Evolutionary conservation across 2,888 invertebrate species (phyloP).

Genomic region (Epistrophella euchroma): DNA sequence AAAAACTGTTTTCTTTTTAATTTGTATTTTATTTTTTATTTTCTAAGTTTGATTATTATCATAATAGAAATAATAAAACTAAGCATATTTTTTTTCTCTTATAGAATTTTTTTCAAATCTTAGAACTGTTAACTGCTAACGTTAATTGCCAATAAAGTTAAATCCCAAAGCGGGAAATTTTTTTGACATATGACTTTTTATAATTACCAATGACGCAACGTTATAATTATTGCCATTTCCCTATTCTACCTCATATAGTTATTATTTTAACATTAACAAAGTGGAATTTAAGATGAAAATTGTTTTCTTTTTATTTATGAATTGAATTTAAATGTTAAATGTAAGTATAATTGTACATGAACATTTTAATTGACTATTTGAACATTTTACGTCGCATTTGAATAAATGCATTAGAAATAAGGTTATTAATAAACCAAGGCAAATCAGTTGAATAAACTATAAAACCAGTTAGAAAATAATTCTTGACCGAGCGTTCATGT

Average conservation of each 20-base stretch:
- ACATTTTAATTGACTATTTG: background rate
- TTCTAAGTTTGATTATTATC: too few relatives aligned
- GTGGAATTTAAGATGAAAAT: constrained; percentile 11
- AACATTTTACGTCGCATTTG: background rate
- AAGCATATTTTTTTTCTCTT: too few relatives aligned
- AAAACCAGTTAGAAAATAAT: background rate
- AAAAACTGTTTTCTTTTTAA: too few relatives aligned
- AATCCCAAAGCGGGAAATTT: too few relatives aligned
- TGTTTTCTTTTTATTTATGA: background rate
- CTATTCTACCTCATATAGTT: background rate
- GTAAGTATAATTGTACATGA: background rate
- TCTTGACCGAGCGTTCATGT: background rate
- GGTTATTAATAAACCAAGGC: background rate
- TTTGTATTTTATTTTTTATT: too few relatives aligned
- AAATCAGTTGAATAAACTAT: constrained; percentile 9
- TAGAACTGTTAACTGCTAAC: too few relatives aligned
- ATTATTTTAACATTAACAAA: constrained; percentile 12
- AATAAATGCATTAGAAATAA: background rate
- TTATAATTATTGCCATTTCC: too few relatives aligned
- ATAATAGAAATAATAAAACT: too few relatives aligned
- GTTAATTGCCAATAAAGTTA: too few relatives aligned
- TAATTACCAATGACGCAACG: too few relatives aligned
- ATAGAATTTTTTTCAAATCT: too few relatives aligned
- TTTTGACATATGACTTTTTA: too few relatives aligned
- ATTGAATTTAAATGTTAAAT: background rate